Conservation (phyloP, 1,140 invertebrate genomes). For the Neodiprion lecontei region DNA sequence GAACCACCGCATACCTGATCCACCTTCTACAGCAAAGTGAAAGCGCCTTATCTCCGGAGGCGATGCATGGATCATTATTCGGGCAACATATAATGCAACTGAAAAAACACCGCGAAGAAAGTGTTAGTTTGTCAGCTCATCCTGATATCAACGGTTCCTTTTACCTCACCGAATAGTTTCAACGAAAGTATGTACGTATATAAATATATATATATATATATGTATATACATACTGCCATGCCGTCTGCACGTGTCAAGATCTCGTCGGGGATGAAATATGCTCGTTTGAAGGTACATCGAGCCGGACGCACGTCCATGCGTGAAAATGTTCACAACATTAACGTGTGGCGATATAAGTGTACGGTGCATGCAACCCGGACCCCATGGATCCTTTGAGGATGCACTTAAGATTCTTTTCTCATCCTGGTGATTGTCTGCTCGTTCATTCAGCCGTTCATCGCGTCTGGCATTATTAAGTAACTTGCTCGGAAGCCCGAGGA, state of each 20-base stretch:
- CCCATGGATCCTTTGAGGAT: neutral
- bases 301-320: neutral
- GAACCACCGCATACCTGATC: too few relatives aligned
- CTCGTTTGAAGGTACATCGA: neutral
- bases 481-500: neutral
- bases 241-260: too few relatives aligned
- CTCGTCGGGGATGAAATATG: too few relatives aligned
- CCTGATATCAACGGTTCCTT: neutral
- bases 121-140: neutral
- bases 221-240: too few relatives aligned
- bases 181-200: too few relatives aligned
- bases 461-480: neutral
- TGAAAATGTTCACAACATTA: neutral
- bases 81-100: neutral
- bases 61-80: too few relatives aligned
- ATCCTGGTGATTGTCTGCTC: neutral
- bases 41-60: too few relatives aligned
- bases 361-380: too few relatives aligned
- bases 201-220: too few relatives aligned
- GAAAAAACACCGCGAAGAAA: neutral
- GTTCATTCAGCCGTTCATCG: neutral
- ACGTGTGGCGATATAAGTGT: neutral
- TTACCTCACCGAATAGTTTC: too few relatives aligned
- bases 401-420: neutral
- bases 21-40: too few relatives aligned